Evolutionary conservation across 2,113 vertebrate genomes (phyloP), one percentile per base, ranked within the genome.

Genomic region (Lethenteron reissneri): DNA sequence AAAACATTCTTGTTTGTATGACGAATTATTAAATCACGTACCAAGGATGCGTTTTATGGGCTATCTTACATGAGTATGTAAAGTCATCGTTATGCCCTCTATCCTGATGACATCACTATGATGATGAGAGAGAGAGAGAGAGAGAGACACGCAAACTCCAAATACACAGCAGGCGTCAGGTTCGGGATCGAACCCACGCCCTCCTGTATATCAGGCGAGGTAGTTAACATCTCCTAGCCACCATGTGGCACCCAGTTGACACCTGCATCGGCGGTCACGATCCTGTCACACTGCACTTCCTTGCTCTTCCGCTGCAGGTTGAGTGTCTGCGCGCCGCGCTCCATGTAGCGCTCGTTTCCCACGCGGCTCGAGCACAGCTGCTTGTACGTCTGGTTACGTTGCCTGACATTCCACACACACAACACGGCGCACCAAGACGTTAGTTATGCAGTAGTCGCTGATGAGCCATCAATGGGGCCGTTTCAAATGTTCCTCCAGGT

Each of bases 301-400:
- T 94, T 95, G 74, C 75, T 81, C 77, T 92, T 97, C 4, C 77
- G 17, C 0, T 82, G 81, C 70, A 78, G 81, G 0, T 80, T 85
- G 71, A 92, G n/a, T 2, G 89, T 97, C 79, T 95, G 90, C 81
- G 83, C 80, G 25, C 76, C 78, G 62, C 81, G 83, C 12, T 86
- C 87, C 58, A 81, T 76, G n/a, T 83, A 89, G 56, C 77, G 76
- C 17, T 90, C 83, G 2, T 83, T 86, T 4, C 75, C 83, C 56
- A 71, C 11, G 78, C 80, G 83, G 9, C 77, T 83, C 56, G 74
- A 83, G 74, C 88, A 91, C 10, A 87, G 68, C 1, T 77, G 81
- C 56, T 71, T 56, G 15, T 94, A 92, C 5, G 74, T 70, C 2
- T 57, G 75, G 69, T 88, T 91, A 73, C 76, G 79, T 70, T 78